These are phyloP conservation scores for Phanerotoma sp. DNA, from an alignment of 2,888 invertebrate genomes.

Conservation along the genomic window DNA sequence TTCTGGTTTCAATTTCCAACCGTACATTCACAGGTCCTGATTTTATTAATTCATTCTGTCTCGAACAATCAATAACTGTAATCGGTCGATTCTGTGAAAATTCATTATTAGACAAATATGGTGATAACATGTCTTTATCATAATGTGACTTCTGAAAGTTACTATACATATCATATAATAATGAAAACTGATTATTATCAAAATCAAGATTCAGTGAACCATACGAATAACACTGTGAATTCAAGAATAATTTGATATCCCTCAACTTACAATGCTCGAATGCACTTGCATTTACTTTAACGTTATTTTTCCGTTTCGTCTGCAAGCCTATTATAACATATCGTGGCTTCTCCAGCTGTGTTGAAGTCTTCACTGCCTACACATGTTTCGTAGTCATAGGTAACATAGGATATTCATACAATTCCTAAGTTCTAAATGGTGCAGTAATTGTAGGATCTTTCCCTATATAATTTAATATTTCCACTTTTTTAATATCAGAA, in stretches of 20 bases:
- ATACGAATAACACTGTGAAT: background rate
- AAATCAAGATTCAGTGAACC: background rate
- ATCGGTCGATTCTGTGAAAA: background rate
- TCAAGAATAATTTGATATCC: background rate
- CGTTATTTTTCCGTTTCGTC: background rate
- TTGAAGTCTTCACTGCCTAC: slow-evolving; percentile 18
- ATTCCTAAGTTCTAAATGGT: slow-evolving; percentile 49
- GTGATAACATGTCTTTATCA: background rate
- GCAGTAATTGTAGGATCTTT: slow-evolving; percentile 25
- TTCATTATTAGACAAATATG: background rate
- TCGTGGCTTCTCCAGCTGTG: background rate
- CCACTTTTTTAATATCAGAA: slow-evolving; percentile 13
- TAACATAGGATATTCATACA: slow-evolving; percentile 49
- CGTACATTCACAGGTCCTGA: slow-evolving; percentile 1
- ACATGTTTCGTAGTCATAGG: slow-evolving; percentile 42
- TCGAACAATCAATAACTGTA: background rate
- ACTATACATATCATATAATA: background rate
- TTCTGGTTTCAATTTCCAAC: background rate
- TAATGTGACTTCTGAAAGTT: background rate
- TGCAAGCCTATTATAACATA: slow-evolving; percentile 2
- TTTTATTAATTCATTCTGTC: background rate
- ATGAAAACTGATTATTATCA: background rate
- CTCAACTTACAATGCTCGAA: background rate
- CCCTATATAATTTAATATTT: slow-evolving; percentile 1
- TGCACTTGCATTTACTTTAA: background rate